These are phyloP conservation scores for Hemaris fuciformis DNA, from an alignment of 2,888 invertebrate genomes.

Conservation along the genomic window DNA sequence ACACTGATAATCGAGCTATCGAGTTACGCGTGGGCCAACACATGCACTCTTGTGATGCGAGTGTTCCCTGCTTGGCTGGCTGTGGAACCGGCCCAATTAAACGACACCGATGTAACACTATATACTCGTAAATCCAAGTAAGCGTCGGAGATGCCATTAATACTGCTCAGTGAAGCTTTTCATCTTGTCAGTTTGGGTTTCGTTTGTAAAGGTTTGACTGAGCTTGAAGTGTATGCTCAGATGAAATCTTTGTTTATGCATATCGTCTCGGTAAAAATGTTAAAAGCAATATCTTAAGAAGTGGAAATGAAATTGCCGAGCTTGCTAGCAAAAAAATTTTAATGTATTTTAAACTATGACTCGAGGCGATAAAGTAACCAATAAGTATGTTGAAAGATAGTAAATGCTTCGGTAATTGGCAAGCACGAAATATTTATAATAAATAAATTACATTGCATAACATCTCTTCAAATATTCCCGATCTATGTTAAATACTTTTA, in stretches of 20 bases:
- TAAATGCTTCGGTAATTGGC: too few relatives aligned
- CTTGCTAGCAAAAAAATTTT: too few relatives aligned
- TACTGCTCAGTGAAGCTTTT: not conserved
- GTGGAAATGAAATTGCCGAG: too few relatives aligned
- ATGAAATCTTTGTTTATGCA: not conserved
- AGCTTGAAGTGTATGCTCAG: not conserved
- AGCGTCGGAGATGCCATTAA: not conserved
- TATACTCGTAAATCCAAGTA: conserved; percentile 5
- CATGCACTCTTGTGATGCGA: not conserved
- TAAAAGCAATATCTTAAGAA: too few relatives aligned
- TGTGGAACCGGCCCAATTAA: not conserved
- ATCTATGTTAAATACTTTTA: too few relatives aligned
- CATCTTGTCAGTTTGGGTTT: conserved; percentile 1
- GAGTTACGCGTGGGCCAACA: not conserved
- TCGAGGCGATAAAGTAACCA: too few relatives aligned
- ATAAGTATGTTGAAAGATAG: too few relatives aligned
- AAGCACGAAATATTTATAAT: too few relatives aligned
- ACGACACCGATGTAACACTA: conserved; percentile 6
- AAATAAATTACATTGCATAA: too few relatives aligned
- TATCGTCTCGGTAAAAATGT: not conserved
- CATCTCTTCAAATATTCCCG: too few relatives aligned
- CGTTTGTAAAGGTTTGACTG: not conserved
- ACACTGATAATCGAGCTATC: not conserved
- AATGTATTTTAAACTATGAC: too few relatives aligned
- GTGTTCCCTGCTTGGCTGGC: not conserved